Evolutionary conservation across 2,113 vertebrate genomes (phyloP).

Genomic region (Pheucticus melanocephalus): DNA sequence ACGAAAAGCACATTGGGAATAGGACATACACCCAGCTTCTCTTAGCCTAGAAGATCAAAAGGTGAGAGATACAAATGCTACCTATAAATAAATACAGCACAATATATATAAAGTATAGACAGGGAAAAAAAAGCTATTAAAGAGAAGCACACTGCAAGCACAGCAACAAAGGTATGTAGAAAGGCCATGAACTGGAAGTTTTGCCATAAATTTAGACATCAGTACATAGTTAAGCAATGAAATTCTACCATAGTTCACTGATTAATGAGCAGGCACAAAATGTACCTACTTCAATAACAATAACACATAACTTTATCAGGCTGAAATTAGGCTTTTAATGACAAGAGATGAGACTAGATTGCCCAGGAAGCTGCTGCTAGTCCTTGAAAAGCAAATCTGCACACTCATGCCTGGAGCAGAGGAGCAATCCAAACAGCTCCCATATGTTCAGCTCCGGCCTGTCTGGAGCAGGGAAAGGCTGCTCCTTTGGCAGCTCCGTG

Average conservation of each 20-base stretch:
- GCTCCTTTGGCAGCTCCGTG: background rate
- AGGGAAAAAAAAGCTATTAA: background rate
- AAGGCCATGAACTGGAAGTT: background rate
- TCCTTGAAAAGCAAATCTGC: background rate
- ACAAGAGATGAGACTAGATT: no score
- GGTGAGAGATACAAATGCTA: background rate
- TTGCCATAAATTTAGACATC: background rate
- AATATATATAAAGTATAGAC: background rate
- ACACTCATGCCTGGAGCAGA: slow-evolving; percentile 18
- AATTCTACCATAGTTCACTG: background rate
- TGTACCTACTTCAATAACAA: background rate
- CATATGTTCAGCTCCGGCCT: background rate
- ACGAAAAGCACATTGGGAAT: background rate
- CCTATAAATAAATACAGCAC: background rate
- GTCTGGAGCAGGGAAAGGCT: background rate
- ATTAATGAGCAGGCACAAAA: background rate
- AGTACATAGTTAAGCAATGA: accelerated
- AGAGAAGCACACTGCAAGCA: background rate
- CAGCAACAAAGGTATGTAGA: background rate
- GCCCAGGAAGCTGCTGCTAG: background rate
- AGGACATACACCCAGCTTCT: background rate
- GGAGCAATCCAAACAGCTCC: background rate
- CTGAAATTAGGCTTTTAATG: background rate
- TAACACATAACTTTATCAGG: background rate
- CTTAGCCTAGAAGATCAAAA: background rate